Percentiles rank a stretch among this genome's conserved stretches.
phyloP scores from a whole-genome alignment of 2,888 invertebrate genomes.

The Andrena dorsata region DNA sequence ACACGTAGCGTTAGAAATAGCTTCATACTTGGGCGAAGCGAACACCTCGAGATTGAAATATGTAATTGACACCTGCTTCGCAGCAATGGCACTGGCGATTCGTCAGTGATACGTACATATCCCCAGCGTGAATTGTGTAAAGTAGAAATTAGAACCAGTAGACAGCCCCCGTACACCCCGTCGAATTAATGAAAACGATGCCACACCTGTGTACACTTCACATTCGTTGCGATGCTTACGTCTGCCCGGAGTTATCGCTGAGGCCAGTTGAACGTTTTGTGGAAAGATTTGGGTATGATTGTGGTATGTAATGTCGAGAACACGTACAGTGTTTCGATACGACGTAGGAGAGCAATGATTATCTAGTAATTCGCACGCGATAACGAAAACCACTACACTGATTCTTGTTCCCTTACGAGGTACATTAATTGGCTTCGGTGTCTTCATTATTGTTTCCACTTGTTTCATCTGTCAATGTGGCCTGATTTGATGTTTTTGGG shows the following conservation, averaged over 20 bases:
- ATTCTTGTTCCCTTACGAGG: constrained; percentile 16
- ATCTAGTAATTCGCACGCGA: constrained; percentile 8
- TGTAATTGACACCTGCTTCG: constrained; percentile 29
- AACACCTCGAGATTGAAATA: neutral
- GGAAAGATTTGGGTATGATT: constrained; percentile 24
- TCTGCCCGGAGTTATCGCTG: constrained; percentile 36
- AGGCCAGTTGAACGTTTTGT: constrained; percentile 44
- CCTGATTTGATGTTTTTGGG: constrained; percentile 17
- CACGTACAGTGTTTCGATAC: neutral
- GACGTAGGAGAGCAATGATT: constrained; percentile 12
- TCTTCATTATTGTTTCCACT: constrained; percentile 27
- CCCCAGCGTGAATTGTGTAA: constrained; percentile 32
- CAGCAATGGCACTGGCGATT: constrained; percentile 9
- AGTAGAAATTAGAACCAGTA: constrained; percentile 55
- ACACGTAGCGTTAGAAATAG: neutral
- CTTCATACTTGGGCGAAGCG: neutral
- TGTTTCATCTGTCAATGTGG: constrained; percentile 21
- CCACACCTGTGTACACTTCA: constrained; percentile 46
- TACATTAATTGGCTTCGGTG: constrained; percentile 7
- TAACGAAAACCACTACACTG: constrained; percentile 5
- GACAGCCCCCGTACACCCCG: constrained; percentile 34
- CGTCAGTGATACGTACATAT: neutral
- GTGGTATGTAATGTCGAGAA: neutral
- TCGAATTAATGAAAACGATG: constrained; percentile 12
- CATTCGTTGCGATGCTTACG: constrained; percentile 48